These are phyloP conservation scores for Salvelinus alpinus DNA, from an alignment of 2,113 vertebrate species.

Conservation along the genomic window DNA sequence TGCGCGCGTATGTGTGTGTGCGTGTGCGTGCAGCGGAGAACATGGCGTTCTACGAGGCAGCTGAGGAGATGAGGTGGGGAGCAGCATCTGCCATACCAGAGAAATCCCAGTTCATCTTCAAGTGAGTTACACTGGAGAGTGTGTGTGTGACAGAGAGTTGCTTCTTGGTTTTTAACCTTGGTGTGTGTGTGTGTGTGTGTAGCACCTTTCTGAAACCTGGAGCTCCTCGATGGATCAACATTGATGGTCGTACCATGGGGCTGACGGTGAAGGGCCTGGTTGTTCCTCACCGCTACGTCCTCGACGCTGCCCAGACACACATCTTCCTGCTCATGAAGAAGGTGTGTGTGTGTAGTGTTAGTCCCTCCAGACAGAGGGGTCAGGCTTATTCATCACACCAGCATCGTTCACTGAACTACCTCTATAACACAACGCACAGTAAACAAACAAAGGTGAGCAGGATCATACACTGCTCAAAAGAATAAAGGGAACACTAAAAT, in stretches of 20 bases:
- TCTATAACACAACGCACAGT: too few species aligned
- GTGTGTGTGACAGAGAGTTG: background rate
- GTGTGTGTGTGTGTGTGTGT: slow-evolving; percentile 1
- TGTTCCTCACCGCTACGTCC: slow-evolving; percentile 92
- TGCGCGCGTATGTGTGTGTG: too few species aligned
- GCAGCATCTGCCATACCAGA: slow-evolving; percentile 87
- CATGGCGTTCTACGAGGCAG: slow-evolving; percentile 97
- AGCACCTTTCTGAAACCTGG: slow-evolving; percentile 94
- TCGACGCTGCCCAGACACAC: slow-evolving; percentile 94
- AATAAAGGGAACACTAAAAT: too few species aligned
- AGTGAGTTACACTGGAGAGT: slow-evolving; percentile 71
- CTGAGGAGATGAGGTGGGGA: slow-evolving; percentile 94
- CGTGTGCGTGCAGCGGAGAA: slow-evolving; percentile 83
- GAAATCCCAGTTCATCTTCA: slow-evolving; percentile 91
- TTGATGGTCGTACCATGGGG: slow-evolving; percentile 96
- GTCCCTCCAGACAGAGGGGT: too few species aligned
- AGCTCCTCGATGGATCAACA: slow-evolving; percentile 96
- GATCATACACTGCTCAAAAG: too few species aligned
- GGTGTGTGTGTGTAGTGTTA: slow-evolving; percentile 63
- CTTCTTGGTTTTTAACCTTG: background rate
- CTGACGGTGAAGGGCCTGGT: slow-evolving; percentile 91
- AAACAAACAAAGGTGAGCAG: too few species aligned
- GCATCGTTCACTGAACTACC: too few species aligned
- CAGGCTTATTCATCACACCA: too few species aligned
- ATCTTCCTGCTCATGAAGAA: slow-evolving; percentile 99